phyloP scores from a whole-genome alignment of 2,888 invertebrate species.

The Habroteleia sp. region DNA sequence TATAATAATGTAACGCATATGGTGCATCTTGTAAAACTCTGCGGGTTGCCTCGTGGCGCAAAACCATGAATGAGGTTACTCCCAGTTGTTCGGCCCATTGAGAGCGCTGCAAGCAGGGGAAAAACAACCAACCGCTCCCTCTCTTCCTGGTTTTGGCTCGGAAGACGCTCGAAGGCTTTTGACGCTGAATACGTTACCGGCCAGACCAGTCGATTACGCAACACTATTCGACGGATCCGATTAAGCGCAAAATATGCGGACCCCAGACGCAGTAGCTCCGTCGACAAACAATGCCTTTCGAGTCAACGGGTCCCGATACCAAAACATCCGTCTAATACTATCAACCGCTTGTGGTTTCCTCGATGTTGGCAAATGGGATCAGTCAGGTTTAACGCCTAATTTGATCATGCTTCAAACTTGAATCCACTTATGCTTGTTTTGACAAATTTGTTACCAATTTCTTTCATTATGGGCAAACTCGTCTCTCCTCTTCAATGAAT shows the following conservation, averaged over 20 bases:
- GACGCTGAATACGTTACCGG: slow-evolving; percentile 43
- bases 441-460: background rate
- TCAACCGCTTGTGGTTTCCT: slow-evolving; percentile 41
- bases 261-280: slow-evolving; percentile 70
- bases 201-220: slow-evolving; percentile 69
- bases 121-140: slow-evolving; percentile 47
- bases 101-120: slow-evolving; percentile 52
- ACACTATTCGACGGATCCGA: slow-evolving; percentile 72
- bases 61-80: slow-evolving; percentile 76
- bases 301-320: slow-evolving; percentile 73
- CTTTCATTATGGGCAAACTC: background rate
- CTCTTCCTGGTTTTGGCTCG: slow-evolving; percentile 34
- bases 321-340: slow-evolving; percentile 50
- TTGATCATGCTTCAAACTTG: slow-evolving; percentile 3
- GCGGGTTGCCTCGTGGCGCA: slow-evolving; percentile 75
- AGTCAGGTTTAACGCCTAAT: slow-evolving; percentile 33
- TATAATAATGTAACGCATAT: slow-evolving; percentile 80
- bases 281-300: slow-evolving; percentile 71
- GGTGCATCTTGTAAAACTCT: slow-evolving; percentile 80
- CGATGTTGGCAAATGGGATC: slow-evolving; percentile 49
- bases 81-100: slow-evolving; percentile 73
- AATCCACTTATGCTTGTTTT: slow-evolving; percentile 10
- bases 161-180: slow-evolving; percentile 57
- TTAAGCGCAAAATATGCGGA: slow-evolving; percentile 71
- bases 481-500: background rate